Evolutionary conservation across 2,113 vertebrate genomes (phyloP).

Genomic region (Glaucomys volans): DNA sequence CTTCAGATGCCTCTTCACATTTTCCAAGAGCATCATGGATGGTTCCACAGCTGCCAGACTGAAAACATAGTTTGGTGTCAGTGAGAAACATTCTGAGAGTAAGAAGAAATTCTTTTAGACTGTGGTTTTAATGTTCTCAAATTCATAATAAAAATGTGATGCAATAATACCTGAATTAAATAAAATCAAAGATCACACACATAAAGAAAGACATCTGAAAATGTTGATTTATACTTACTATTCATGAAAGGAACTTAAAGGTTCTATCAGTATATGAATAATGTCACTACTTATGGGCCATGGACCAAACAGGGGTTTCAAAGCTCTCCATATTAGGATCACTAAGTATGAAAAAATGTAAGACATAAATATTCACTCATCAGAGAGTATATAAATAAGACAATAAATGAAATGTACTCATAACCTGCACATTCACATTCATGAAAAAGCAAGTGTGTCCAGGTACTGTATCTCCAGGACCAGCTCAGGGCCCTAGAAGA

Average conservation of each 20-base stretch:
- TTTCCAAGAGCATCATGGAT: conserved; percentile 89
- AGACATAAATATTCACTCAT: not conserved
- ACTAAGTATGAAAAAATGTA: not conserved
- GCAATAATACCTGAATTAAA: not conserved
- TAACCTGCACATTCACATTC: not conserved
- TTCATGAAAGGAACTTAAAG: not conserved
- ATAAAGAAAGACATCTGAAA: not conserved
- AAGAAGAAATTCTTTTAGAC: not conserved
- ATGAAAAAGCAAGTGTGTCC: not conserved
- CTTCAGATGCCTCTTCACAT: conserved; percentile 71
- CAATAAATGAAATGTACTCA: not conserved
- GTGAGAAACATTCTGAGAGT: not conserved
- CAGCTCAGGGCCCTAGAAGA: not conserved
- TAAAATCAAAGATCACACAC: not conserved
- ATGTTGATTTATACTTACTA: not conserved
- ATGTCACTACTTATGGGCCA: not conserved
- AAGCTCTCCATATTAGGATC: not conserved
- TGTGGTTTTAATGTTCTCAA: not conserved
- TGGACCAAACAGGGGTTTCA: not conserved
- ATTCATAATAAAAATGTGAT: conserved; percentile 5
- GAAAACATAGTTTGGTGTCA: not conserved
- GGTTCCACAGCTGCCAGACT: conserved; percentile 90
- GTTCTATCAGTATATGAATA: not conserved
- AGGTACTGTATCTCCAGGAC: not conserved
- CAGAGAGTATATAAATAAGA: not conserved